Evolutionary conservation across 1,140 invertebrate species (phyloP).

Genomic region (Cyphomyrmex costatus): DNA sequence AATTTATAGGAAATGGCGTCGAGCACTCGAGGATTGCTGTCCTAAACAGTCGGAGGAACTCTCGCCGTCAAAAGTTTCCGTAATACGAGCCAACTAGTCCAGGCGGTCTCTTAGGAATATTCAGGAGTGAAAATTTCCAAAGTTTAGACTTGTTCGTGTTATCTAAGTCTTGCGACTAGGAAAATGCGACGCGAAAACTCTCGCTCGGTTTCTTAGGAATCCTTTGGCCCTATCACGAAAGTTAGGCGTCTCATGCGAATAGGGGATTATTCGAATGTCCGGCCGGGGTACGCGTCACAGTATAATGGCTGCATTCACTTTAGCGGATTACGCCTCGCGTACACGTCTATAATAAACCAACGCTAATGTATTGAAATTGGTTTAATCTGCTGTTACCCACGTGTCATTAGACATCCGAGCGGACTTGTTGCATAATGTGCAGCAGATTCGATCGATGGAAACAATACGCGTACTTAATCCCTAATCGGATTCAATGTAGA

Average conservation of each 20-base stretch:
- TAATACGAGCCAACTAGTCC: conserved; percentile 56
- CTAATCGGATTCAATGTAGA: conserved; percentile 49
- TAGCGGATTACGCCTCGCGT: conserved; percentile 35
- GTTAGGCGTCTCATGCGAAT: conserved; percentile 25
- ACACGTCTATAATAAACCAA: conserved; percentile 37
- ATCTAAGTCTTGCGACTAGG: conserved; percentile 50
- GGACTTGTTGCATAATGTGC: conserved; percentile 55
- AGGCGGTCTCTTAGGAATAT: conserved; percentile 50
- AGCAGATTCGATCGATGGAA: conserved; percentile 53
- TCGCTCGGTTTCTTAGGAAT: conserved; percentile 40
- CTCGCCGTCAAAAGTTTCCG: conserved; percentile 54
- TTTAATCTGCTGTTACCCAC: conserved; percentile 56
- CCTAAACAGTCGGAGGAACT: conserved; percentile 60
- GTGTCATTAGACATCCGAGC: conserved; percentile 57
- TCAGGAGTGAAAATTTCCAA: conserved; percentile 60
- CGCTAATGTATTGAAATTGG: conserved; percentile 61
- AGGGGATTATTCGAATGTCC: conserved; percentile 49
- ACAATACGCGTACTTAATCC: conserved; percentile 30
- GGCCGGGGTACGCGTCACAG: not conserved
- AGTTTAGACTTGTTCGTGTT: conserved; percentile 57
- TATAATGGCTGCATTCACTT: conserved; percentile 38
- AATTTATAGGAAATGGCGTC: conserved; percentile 79
- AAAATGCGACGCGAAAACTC: conserved; percentile 44
- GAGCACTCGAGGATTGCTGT: conserved; percentile 64
- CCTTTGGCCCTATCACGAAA: conserved; percentile 36